Conservation (phyloP, 2,888 invertebrate genomes). For the Catonia carolina region DNA sequence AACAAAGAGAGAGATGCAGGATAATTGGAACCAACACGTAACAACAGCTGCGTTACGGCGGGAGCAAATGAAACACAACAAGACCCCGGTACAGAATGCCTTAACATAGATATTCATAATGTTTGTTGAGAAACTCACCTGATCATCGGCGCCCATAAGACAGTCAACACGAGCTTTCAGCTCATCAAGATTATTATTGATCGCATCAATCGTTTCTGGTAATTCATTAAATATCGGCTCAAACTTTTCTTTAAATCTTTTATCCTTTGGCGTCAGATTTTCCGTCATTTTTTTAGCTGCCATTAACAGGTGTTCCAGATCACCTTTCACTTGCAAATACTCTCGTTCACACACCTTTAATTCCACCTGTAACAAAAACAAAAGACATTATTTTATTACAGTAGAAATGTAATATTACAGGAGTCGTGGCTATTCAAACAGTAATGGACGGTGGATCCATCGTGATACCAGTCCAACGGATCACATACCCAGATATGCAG, state of each 20-base stretch:
- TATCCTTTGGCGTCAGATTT: slow-evolving; percentile 51
- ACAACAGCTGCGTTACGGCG: too few relatives aligned
- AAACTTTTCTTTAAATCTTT: slow-evolving; percentile 50
- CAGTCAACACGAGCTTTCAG: slow-evolving; percentile 58
- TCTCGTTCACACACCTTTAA: not conserved
- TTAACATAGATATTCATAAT: too few relatives aligned
- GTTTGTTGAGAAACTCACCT: slow-evolving; percentile 18
- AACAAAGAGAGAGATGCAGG: too few relatives aligned
- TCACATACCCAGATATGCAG: too few relatives aligned
- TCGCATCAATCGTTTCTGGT: slow-evolving; percentile 47
- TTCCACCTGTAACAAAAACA: not conserved
- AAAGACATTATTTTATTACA: too few relatives aligned
- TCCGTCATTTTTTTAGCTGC: slow-evolving; percentile 52
- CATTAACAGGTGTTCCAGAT: slow-evolving; percentile 35
- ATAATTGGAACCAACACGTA: too few relatives aligned
- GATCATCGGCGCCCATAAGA: slow-evolving; percentile 41
- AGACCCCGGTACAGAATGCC: too few relatives aligned
- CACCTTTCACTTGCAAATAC: not conserved
- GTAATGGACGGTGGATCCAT: too few relatives aligned
- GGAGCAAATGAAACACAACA: too few relatives aligned
- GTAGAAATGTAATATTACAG: too few relatives aligned
- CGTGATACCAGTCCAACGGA: too few relatives aligned
- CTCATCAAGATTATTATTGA: slow-evolving; percentile 52
- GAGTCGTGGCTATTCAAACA: too few relatives aligned
- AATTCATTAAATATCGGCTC: slow-evolving; percentile 42